phyloP scores from a whole-genome alignment of 2,888 invertebrate genomes.

The Pseudococcus jackbeardsleyi region DNA sequence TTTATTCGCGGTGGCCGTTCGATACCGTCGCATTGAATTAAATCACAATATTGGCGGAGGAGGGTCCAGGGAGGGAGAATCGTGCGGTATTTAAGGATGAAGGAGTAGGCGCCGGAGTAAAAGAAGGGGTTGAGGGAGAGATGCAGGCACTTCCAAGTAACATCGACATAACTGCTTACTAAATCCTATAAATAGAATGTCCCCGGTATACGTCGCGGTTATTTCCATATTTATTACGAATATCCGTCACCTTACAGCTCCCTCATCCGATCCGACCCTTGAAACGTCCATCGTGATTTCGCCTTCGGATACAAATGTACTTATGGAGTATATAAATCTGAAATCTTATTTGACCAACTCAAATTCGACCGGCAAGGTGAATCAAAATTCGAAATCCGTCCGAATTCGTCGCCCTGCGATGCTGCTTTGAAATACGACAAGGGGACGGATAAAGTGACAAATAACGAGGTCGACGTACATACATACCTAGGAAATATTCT shows the following conservation, averaged over 20 bases:
- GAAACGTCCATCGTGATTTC: not conserved
- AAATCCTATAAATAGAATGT: conserved; percentile 43
- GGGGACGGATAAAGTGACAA: conserved; percentile 6
- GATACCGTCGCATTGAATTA: conserved; percentile 29
- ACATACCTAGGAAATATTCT: not conserved
- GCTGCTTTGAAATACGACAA: not conserved
- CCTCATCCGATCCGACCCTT: not conserved
- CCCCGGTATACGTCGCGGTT: not conserved
- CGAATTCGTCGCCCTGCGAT: not conserved
- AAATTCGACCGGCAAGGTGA: not conserved
- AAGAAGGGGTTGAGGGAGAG: not conserved
- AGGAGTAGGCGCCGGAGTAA: not conserved
- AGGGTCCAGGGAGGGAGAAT: not conserved
- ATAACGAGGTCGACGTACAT: not conserved
- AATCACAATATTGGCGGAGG: not conserved
- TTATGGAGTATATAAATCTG: conserved; percentile 1
- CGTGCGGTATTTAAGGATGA: not conserved
- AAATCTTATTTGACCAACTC: conserved; percentile 24
- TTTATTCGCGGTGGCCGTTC: conserved; percentile 14
- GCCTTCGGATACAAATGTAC: not conserved
- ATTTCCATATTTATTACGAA: conserved; percentile 42
- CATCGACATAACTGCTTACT: not conserved
- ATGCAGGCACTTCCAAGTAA: not conserved
- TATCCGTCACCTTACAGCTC: not conserved
- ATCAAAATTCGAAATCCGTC: conserved; percentile 26